Base-by-base conservation (phyloP, 2,888 invertebrate genomes). In the Leptogaster cylindrica region DNA sequence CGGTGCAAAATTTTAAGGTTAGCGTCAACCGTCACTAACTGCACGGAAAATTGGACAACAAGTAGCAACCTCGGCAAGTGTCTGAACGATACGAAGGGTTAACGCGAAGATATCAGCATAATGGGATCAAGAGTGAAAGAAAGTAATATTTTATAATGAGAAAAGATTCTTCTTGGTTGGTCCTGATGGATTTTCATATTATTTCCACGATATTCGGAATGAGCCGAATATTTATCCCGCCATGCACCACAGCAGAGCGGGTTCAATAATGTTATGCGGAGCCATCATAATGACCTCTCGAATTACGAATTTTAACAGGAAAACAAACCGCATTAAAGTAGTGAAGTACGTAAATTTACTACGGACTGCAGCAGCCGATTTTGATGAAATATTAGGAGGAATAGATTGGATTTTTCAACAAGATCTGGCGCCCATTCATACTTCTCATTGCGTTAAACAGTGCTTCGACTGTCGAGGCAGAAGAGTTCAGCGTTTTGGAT, bases 371-470 rank as follows among this genome's bases (percentile, higher is more conserved):
- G 6, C 5, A 5, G 8, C 8, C 8, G 8, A 31, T 7, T 7
- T 31, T 7, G 8, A 7, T 7, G 48, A 51, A 27, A 12, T 16
- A 6, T 28, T 50, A 28, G 50, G n/a, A 50, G 10, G 6, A 27
- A 10, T 12, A n/a, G 16, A 50, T n/a, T 50, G 50, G 27, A n/a
- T 12, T 10, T 50, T 50, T 25, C 27, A 50, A 27, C 50, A 51
- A 14, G 14, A 51, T 12, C 28, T 28, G 8, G 31, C 28, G 16
- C 28, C 51, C 7, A 51, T 51, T 16, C 28, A 51, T 14, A 28
- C 51, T 28, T 27, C 28, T 2, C 6, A 31, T 2, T 14, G 12
- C 1, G 28, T 28, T 50, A 50, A 8, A 12, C 50, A 27, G 6
- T 28, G 51, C 23, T 20, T 50, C 12, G n/a, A n/a, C n/a, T n/a